These are phyloP conservation scores for Drosophila prosaltans DNA, from an alignment of 1,140 invertebrate genomes.

Conservation along the genomic window DNA sequence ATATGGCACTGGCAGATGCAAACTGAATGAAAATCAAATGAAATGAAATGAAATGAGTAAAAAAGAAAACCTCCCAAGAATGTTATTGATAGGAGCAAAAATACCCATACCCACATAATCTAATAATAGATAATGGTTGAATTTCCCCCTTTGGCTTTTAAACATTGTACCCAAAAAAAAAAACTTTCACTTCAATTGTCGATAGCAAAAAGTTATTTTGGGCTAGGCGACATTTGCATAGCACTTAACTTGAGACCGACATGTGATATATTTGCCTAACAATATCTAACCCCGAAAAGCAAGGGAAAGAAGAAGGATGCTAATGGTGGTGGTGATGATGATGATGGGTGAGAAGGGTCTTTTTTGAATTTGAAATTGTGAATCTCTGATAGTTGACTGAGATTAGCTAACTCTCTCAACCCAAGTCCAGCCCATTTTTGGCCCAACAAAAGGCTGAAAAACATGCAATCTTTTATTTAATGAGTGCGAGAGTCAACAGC, in stretches of 20 bases:
- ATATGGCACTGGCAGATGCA: slow-evolving; percentile 20
- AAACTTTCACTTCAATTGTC: slow-evolving; percentile 54
- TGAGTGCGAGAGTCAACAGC: slow-evolving; percentile 79
- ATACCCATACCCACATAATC: background rate
- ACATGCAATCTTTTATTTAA: slow-evolving; percentile 81
- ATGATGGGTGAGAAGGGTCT: background rate
- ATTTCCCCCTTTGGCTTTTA: background rate
- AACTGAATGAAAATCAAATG: background rate
- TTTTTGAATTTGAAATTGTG: background rate
- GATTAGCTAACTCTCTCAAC: slow-evolving; percentile 49
- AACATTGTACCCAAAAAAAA: background rate
- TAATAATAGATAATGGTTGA: background rate
- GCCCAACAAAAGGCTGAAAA: slow-evolving; percentile 72
- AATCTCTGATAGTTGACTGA: slow-evolving; percentile 14
- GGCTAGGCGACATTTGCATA: slow-evolving; percentile 44
- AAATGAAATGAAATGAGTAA: background rate
- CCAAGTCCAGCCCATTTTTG: slow-evolving; percentile 12
- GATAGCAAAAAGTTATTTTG: slow-evolving; percentile 55
- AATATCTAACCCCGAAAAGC: slow-evolving; percentile 5
- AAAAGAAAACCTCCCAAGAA: background rate
- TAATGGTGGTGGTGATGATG: background rate
- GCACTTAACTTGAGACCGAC: slow-evolving; percentile 50
- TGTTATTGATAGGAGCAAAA: background rate
- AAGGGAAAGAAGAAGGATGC: background rate
- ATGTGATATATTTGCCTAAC: slow-evolving; percentile 18